Evolutionary conservation across 2,888 invertebrate species (phyloP), one percentile per base, ranked within the genome.

Genomic region (Euproctis similis): DNA sequence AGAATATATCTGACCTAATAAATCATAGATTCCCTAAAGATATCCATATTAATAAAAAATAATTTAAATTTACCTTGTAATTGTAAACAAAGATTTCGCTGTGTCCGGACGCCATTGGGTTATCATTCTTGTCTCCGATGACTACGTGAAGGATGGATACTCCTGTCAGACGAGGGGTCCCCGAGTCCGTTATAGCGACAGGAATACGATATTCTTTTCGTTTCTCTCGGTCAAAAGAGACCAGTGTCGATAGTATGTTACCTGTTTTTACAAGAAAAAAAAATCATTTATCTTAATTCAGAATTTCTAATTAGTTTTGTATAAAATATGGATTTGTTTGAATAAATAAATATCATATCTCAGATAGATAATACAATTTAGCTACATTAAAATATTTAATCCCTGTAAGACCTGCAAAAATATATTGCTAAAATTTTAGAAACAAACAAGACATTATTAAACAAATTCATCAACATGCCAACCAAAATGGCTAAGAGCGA

Each of bases 91-190:
- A 94, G 51, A 98, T 96, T 38, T 91, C 88, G 63, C 97, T 97
- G 14, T 89, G 88, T 0, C 98, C 98, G 24, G 92, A 89, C 24
- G 87, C 84, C 92, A 98, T 98, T 1, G 89, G 84, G 65, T 97
- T 97, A 64, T 98, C 98, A 66, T 99, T 98, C 36, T 89, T 87
- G 74, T 99, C 98, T 2, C 97, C 97, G 42, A 98, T 97, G 19
- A 96, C 92, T 8, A 98, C 91, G 31, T 91, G 92, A 8, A 98
- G 86, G 7, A 90, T 92, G 40, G 95, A 95, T 0, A 92, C 92
- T 2, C 93, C 95, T 0, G 93, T 93, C 76, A 88, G 76, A 19
- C 82, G 62, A 0, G 92, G 92, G 0, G 78, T 80, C 0, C 97
- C 96, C 34, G 90, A 92, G 65, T 99, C 98, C 1, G 90, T 92